Evolutionary conservation across 2,113 vertebrate genomes (phyloP).

Genomic region (Platysternon megacephalum): DNA sequence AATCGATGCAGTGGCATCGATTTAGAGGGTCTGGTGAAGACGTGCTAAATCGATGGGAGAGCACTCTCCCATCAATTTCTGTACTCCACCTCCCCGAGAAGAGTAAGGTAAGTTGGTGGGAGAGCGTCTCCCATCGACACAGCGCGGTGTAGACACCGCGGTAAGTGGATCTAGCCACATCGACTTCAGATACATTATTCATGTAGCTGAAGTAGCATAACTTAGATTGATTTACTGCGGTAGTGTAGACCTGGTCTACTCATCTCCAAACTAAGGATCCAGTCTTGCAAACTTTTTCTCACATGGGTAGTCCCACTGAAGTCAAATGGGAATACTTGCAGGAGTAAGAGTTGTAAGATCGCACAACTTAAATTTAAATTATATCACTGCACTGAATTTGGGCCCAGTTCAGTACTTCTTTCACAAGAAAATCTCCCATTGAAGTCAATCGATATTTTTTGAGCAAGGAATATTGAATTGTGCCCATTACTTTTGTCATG

Average conservation of each 20-base stretch:
- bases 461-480: conserved; percentile 72
- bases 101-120: too few species aligned
- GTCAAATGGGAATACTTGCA: conserved; percentile 50
- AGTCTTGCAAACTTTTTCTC: background rate
- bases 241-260: background rate
- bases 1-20: too few species aligned
- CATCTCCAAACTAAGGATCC: background rate
- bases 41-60: too few species aligned
- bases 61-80: too few species aligned
- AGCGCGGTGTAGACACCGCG: too few species aligned
- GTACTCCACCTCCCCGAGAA: too few species aligned
- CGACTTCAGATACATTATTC: too few species aligned
- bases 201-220: too few species aligned
- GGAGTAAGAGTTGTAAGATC: conserved; percentile 39
- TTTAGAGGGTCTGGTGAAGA: too few species aligned
- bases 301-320: conserved; percentile 25
- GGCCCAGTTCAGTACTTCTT: conserved; percentile 47
- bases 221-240: too few species aligned
- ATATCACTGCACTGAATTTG: conserved; percentile 55
- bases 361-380: conserved; percentile 53
- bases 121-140: too few species aligned
- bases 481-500: conserved; percentile 69
- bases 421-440: conserved; percentile 61
- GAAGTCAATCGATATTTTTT: conserved; percentile 71
- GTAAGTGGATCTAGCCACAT: too few species aligned